These are phyloP conservation scores for Pogona vitticeps DNA, from an alignment of 2,113 vertebrate species.

Conservation along the genomic window DNA sequence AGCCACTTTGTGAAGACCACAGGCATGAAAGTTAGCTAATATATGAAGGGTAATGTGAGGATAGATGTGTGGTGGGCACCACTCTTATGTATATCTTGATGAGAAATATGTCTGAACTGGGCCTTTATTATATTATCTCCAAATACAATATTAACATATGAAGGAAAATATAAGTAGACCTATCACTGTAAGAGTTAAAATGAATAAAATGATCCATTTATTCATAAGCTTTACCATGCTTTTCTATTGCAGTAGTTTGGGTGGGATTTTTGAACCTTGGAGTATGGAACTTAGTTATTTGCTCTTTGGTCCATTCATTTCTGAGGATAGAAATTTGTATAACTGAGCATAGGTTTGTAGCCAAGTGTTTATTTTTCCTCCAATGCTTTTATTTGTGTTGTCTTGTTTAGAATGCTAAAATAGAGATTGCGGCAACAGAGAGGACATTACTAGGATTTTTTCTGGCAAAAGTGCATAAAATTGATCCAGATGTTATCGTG, in stretches of 20 bases:
- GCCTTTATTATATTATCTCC: too few relatives aligned
- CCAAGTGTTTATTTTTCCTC: neutral
- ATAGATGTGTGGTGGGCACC: too few relatives aligned
- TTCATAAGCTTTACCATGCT: too few relatives aligned
- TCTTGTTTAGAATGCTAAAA: conserved; percentile 86
- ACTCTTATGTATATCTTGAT: too few relatives aligned
- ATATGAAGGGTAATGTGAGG: too few relatives aligned
- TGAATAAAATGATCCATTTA: too few relatives aligned
- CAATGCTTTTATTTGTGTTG: conserved; percentile 40
- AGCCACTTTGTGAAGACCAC: too few relatives aligned
- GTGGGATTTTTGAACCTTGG: neutral
- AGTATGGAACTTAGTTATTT: neutral
- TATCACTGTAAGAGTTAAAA: too few relatives aligned
- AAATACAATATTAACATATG: too few relatives aligned
- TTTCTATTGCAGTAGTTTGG: neutral
- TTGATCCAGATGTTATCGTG: conserved; percentile 96
- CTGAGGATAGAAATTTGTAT: neutral
- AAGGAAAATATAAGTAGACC: too few relatives aligned
- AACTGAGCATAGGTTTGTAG: neutral
- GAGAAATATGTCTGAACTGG: too few relatives aligned
- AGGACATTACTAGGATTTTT: conserved; percentile 94
- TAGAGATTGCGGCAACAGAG: conserved; percentile 92
- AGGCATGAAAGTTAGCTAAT: too few relatives aligned
- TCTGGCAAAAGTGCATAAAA: conserved; percentile 95
- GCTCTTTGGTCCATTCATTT: neutral